Conservation (phyloP, 2,797 vertebrate species). For the Lepilemur septentrionalis region DNA sequence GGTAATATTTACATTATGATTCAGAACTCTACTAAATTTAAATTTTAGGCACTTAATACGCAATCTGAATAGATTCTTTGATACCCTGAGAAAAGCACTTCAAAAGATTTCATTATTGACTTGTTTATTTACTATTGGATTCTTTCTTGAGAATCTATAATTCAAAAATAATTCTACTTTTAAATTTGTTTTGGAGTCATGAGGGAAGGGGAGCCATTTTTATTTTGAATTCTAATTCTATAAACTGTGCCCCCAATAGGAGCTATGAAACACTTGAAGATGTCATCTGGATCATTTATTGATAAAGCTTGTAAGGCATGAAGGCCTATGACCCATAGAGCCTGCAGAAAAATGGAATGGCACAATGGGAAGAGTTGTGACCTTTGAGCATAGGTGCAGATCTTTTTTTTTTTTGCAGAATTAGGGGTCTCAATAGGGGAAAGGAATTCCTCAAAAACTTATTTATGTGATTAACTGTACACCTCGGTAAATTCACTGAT, state of each 20-base stretch:
- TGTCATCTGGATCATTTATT: not conserved
- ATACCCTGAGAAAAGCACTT: not conserved
- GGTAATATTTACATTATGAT: not conserved
- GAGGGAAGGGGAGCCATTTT: not conserved
- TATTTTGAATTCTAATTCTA: not conserved
- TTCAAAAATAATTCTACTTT: not conserved
- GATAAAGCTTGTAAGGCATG: not conserved
- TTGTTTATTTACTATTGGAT: not conserved
- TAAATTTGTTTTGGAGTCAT: not conserved
- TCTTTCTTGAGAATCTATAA: not conserved
- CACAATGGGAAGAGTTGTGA: not conserved
- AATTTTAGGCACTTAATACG: not conserved
- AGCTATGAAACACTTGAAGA: not conserved
- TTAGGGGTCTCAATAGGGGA: no score
- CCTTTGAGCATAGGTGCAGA: not conserved
- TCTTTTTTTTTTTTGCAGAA: not conserved
- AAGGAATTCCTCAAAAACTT: no score
- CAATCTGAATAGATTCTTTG: not conserved
- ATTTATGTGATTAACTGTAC: no score
- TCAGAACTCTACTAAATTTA: slow-evolving; percentile 21
- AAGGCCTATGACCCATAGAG: fast-evolving
- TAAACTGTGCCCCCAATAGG: not conserved
- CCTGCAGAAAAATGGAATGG: not conserved
- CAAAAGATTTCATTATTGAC: not conserved
- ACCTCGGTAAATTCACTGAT: no score